Conservation (phyloP, 1,140 invertebrate genomes). For the Polyergus mexicanus region DNA sequence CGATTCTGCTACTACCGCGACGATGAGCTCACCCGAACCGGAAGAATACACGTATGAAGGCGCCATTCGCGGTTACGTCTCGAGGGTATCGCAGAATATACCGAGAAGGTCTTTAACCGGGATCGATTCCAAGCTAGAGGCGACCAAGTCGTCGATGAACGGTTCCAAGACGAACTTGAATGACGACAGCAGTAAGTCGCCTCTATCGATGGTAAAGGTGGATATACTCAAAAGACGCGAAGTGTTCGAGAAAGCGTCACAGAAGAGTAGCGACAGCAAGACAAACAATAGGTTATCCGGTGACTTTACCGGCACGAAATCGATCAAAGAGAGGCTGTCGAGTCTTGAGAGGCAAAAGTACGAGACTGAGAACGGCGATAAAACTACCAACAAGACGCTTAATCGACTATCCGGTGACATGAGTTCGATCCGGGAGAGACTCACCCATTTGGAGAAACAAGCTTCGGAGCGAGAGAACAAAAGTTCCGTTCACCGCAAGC, state of each 20-base stretch:
- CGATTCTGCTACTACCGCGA: slow-evolving; percentile 88
- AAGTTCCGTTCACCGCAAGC: slow-evolving; percentile 67
- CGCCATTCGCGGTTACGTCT: slow-evolving; percentile 94
- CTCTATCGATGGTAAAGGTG: slow-evolving; percentile 89
- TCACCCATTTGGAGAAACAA: slow-evolving; percentile 89
- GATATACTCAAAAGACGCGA: slow-evolving; percentile 93
- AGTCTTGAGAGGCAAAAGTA: slow-evolving; percentile 88
- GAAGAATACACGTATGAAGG: slow-evolving; percentile 95
- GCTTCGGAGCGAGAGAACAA: slow-evolving; percentile 83
- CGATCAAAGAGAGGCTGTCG: slow-evolving; percentile 91
- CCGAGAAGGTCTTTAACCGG: slow-evolving; percentile 80
- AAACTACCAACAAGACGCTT: slow-evolving; percentile 82
- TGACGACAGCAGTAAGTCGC: slow-evolving; percentile 83
- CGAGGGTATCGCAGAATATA: slow-evolving; percentile 89
- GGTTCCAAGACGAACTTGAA: slow-evolving; percentile 79
- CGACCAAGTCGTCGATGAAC: slow-evolving; percentile 78
- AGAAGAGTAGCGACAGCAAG: slow-evolving; percentile 78
- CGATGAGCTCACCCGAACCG: slow-evolving; percentile 88
- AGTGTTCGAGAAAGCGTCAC: slow-evolving; percentile 90
- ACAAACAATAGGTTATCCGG: slow-evolving; percentile 86
- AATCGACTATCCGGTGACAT: slow-evolving; percentile 88
- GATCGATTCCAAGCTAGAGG: slow-evolving; percentile 83
- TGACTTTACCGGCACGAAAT: slow-evolving; percentile 89
- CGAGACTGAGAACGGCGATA: slow-evolving; percentile 78
- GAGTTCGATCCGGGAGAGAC: slow-evolving; percentile 88